A percentile compares a stretch with the other conserved stretches of the same genome.
phyloP scores from a whole-genome alignment of 2,113 vertebrate species.

The Carassius carassius region DNA sequence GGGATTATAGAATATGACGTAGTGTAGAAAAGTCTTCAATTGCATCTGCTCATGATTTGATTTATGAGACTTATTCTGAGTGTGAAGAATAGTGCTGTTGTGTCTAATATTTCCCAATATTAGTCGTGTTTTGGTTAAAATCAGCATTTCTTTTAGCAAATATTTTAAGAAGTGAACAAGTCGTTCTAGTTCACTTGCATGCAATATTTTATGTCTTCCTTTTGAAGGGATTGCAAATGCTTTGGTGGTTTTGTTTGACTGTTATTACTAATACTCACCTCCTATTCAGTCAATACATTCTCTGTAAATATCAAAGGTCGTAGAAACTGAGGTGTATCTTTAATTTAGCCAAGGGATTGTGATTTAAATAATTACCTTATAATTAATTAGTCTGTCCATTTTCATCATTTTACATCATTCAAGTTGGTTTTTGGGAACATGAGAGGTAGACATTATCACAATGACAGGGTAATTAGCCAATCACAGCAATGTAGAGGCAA shows the following conservation, averaged over 20 bases:
- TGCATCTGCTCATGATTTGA: neutral
- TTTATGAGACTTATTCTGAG: neutral
- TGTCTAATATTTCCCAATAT: neutral
- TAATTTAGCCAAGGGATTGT: neutral
- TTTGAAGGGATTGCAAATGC: neutral
- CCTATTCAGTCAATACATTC: neutral
- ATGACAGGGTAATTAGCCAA: neutral
- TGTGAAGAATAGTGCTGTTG: neutral
- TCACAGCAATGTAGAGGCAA: too few relatives aligned
- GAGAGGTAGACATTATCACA: neutral
- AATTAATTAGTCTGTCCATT: neutral
- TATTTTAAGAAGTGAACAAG: neutral
- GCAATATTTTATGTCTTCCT: neutral
- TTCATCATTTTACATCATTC: neutral
- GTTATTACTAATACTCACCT: neutral
- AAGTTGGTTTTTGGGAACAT: too few relatives aligned
- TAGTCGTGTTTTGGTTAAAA: neutral
- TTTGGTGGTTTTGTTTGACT: neutral
- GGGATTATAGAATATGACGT: neutral
- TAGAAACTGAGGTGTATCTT: neutral
- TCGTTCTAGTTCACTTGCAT: neutral
- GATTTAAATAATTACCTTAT: neutral
- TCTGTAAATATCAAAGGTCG: neutral
- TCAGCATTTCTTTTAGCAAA: neutral
- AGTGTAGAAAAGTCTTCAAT: neutral